A percentile compares a stretch with the other conserved stretches of the same genome.
phyloP scores from a whole-genome alignment of 2,113 vertebrate species.

The Lipotes vexillifer region DNA sequence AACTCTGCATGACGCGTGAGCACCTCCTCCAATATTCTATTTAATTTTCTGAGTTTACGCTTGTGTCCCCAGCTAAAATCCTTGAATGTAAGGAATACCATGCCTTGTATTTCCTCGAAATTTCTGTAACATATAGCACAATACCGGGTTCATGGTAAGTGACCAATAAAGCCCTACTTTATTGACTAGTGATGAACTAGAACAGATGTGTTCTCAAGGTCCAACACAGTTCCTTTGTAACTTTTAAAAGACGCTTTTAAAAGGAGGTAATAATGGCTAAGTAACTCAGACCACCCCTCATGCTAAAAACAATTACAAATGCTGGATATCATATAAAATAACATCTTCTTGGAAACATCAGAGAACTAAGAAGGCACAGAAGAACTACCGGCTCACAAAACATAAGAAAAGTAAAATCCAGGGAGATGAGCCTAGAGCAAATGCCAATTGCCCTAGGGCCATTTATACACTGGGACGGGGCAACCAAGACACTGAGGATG shows the following conservation, averaged over 20 bases:
- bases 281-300: neutral
- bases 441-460: neutral
- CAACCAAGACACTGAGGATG: neutral
- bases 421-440: neutral
- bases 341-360: neutral
- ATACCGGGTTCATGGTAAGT: neutral
- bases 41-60: neutral
- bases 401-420: neutral
- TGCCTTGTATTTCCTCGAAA: neutral
- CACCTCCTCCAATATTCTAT: neutral
- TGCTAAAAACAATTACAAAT: neutral
- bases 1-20: neutral
- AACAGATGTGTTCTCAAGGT: neutral
- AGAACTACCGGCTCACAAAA: neutral
- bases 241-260: neutral
- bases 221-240: neutral
- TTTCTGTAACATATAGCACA: neutral
- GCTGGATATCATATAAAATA: neutral
- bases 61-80: neutral
- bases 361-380: neutral
- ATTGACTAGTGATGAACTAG: neutral
- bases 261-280: neutral
- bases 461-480: neutral
- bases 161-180: neutral
- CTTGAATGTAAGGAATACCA: neutral